Base-by-base conservation (phyloP, 1,140 invertebrate species). In the Apis cerana region DNA sequence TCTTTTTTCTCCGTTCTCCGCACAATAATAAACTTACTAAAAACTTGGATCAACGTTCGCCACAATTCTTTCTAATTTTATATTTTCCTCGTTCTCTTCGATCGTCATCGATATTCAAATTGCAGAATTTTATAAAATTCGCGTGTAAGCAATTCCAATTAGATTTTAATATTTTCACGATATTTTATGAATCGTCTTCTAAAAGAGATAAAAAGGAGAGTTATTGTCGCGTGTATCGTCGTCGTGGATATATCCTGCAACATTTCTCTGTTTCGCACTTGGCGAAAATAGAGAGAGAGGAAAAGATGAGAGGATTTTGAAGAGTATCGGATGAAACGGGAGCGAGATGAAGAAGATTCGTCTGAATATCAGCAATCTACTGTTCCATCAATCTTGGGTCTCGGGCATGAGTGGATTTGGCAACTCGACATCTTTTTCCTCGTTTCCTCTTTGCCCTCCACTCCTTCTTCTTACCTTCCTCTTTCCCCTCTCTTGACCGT, bases 351-450 rank as follows among this genome's bases (percentile, higher is more conserved):
- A 54, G 71, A 27, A 33, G 50, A 27, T 23, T 5, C 43, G 12
- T 27, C 62, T 74, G 64, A 79, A 76, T 79, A 71, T 33, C 64
- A 58, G 68, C 43, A 83, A 83, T 79, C 67, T 71, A 76, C 58
- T 70, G n/a, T 79, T 65, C 50, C 59, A 83, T 83, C 68, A 79
- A 79, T 79, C 59, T 71, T 52, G 52, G 23, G 21, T 8, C 43
- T 50, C 27, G 52, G 50, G 52, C 13, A 52, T 23, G 19, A 65
- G 50, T 79, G 61, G 54, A 79, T 83, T 71, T 83, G 59, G 67
- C 67, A 83, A 68, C 8, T 48, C 48, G 27, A 58, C 15, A 12
- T 52, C 17, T 17, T 75, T 15, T 27, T 15, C 50, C 54, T 27
- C 12, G 17, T 17, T 65, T 65, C 50, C 48, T 71, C 10, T 23